phyloP scores from a whole-genome alignment of 2,888 invertebrate species.

The Lapara coniferarum region DNA sequence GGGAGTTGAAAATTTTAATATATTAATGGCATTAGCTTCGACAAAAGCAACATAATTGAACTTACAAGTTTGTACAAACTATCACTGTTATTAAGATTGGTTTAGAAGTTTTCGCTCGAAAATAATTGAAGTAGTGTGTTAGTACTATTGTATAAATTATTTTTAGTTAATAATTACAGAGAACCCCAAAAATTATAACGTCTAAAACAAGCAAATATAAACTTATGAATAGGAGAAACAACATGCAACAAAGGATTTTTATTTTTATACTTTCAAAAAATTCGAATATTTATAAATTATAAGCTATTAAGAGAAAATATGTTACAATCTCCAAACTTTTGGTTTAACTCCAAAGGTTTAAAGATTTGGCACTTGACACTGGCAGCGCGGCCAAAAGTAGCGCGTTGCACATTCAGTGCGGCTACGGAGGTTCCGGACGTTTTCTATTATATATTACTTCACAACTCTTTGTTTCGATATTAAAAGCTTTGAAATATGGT shows the following conservation, averaged over 20 bases:
- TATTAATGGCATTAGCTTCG: too few species aligned
- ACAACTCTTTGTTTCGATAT: slow-evolving; percentile 38
- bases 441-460: slow-evolving; percentile 33
- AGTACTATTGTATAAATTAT: too few species aligned
- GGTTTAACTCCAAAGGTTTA: slow-evolving; percentile 47
- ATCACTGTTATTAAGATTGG: too few species aligned
- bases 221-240: background rate
- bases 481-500: slow-evolving; percentile 34
- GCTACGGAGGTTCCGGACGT: slow-evolving; percentile 29
- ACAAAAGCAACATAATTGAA: too few species aligned
- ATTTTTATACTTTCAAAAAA: too few species aligned
- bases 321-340: slow-evolving; percentile 41
- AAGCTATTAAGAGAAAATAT: slow-evolving; percentile 28
- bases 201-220: too few species aligned
- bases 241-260: background rate
- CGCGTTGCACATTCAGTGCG: slow-evolving; percentile 33
- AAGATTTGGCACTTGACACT: slow-evolving; percentile 59
- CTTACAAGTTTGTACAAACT: too few species aligned
- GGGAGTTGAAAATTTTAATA: too few species aligned
- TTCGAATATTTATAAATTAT: background rate
- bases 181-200: too few species aligned
- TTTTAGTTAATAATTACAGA: too few species aligned
- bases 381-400: slow-evolving; percentile 55
- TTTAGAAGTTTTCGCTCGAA: too few species aligned
- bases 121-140: too few species aligned